Percentiles rank a stretch among this genome's conserved stretches.
These are phyloP conservation scores for Nemopilema nomurai DNA, from an alignment of 30 jellyfish, hydroid and myxozoan species.

Conservation along the genomic window DNA sequence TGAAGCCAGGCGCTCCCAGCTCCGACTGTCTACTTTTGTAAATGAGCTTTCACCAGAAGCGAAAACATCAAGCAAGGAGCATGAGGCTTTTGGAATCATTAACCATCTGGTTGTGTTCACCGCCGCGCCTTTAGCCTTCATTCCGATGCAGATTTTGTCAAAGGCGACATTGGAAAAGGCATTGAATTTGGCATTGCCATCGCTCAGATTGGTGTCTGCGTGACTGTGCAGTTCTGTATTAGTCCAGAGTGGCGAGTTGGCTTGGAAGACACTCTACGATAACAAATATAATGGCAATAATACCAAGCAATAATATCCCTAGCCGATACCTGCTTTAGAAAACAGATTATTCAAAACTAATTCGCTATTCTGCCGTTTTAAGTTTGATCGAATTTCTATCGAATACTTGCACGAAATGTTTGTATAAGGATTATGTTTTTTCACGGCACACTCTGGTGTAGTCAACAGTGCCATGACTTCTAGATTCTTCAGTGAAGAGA, in stretches of 20 bases:
- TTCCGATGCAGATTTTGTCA: not conserved
- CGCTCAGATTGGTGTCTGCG: not conserved
- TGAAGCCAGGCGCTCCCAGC: not conserved
- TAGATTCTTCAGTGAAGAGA: too few relatives aligned
- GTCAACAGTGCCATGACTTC: too few relatives aligned
- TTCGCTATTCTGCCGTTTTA: too few relatives aligned
- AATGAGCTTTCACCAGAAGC: not conserved
- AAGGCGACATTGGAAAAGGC: not conserved
- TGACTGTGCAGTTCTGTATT: not conserved
- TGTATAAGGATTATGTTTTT: too few relatives aligned
- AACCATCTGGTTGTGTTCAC: not conserved
- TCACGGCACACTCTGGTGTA: too few relatives aligned
- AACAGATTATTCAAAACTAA: too few relatives aligned
- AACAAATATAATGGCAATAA: too few relatives aligned
- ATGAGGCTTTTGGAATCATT: not conserved
- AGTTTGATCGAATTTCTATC: too few relatives aligned
- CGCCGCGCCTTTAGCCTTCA: not conserved
- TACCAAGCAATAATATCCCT: too few relatives aligned
- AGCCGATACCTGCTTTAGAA: too few relatives aligned
- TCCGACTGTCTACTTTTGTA: not conserved
- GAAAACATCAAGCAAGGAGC: not conserved
- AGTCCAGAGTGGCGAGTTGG: not conserved
- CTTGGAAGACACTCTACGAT: not conserved
- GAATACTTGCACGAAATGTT: too few relatives aligned
- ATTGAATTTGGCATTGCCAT: not conserved